Conservation (phyloP, 2,113 vertebrate genomes). For the Anseranas semipalmata region DNA sequence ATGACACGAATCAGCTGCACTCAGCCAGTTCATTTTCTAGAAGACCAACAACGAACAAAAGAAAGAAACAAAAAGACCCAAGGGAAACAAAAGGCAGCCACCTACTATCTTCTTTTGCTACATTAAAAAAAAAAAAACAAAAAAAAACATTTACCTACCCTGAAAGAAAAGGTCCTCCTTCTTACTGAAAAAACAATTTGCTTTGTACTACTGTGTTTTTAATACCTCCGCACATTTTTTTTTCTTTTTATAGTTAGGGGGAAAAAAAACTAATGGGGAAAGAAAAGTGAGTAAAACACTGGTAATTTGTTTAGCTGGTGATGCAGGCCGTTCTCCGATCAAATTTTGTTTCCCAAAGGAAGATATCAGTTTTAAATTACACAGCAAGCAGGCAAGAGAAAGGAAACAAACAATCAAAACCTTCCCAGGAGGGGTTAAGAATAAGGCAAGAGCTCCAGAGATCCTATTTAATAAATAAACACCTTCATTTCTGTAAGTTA, state of each 20-base stretch:
- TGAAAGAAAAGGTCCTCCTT: neutral
- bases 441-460: constrained; percentile 72
- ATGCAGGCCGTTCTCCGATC: constrained; percentile 78
- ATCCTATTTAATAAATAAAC: constrained; percentile 88
- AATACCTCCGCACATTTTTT: constrained; percentile 5
- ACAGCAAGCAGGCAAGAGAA: constrained; percentile 76
- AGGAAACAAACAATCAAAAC: constrained; percentile 81
- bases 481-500: constrained; percentile 86
- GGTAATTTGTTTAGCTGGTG: constrained; percentile 81
- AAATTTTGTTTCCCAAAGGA: constrained; percentile 84
- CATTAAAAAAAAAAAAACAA: neutral
- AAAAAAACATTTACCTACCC: neutral
- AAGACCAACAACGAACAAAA: neutral
- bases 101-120: neutral
- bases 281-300: constrained; percentile 76
- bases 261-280: constrained; percentile 2
- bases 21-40: too few relatives aligned
- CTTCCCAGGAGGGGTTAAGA: constrained; percentile 77
- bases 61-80: neutral
- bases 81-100: neutral
- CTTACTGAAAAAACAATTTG: constrained; percentile 48
- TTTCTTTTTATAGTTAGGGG: constrained; percentile 17
- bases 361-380: constrained; percentile 81
- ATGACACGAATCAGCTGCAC: neutral
- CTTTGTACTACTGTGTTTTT: neutral